These are phyloP conservation scores for Lophura nycthemera DNA, from an alignment of 2,113 vertebrate species.

Conservation along the genomic window DNA sequence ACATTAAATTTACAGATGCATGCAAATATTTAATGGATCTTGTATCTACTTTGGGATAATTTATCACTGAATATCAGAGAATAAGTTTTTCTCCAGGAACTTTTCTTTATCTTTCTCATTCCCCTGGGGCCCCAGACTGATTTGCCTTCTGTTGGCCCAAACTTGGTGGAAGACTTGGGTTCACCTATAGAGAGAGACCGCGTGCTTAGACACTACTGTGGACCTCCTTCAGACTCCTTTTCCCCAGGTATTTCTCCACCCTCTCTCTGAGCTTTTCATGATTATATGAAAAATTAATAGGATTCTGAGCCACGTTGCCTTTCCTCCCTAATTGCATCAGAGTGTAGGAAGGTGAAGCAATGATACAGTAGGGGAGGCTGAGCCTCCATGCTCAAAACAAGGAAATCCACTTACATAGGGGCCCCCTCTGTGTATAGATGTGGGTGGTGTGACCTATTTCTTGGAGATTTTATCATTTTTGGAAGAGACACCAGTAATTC, in stretches of 20 bases:
- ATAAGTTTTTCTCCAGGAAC: slow-evolving; percentile 48
- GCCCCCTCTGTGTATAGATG: neutral
- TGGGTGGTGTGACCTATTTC: slow-evolving; percentile 42
- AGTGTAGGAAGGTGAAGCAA: neutral
- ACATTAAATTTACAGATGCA: slow-evolving; percentile 49
- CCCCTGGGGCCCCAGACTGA: neutral
- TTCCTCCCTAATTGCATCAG: slow-evolving; percentile 57
- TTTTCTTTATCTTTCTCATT: neutral
- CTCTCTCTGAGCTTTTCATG: neutral
- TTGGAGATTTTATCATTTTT: slow-evolving; percentile 66
- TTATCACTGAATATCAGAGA: slow-evolving; percentile 15
- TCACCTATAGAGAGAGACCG: neutral
- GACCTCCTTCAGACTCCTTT: neutral
- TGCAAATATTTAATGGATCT: neutral
- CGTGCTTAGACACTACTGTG: neutral
- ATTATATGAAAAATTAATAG: slow-evolving; percentile 42
- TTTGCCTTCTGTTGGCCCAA: neutral
- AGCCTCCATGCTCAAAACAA: neutral
- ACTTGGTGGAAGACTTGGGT: neutral
- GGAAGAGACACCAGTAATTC: slow-evolving; percentile 73
- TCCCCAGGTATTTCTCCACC: neutral
- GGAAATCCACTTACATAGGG: slow-evolving; percentile 33
- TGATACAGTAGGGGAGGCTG: neutral
- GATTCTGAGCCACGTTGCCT: neutral
- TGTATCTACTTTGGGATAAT: slow-evolving; percentile 40